Conservation (phyloP, 2,797 vertebrate genomes). For the Melanotaenia pygmaea region DNA sequence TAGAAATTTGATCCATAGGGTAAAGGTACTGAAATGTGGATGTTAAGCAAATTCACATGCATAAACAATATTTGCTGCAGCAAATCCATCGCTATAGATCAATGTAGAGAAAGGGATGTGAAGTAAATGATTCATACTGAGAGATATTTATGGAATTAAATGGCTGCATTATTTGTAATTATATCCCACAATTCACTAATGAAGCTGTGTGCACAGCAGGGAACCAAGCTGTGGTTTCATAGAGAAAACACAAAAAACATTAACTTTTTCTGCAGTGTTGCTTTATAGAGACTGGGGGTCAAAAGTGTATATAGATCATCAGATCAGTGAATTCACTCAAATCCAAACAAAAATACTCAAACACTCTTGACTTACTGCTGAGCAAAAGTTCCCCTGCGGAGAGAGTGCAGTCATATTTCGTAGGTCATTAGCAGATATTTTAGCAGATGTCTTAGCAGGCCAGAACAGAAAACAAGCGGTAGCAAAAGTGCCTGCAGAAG, state of each 20-base stretch:
- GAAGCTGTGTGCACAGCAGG: background rate
- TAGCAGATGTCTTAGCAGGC: constrained; percentile 54
- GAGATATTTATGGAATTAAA: background rate
- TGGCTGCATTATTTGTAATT: background rate
- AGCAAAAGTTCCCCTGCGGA: constrained; percentile 22
- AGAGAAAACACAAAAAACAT: background rate
- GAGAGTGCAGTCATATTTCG: constrained; percentile 33
- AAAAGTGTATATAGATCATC: background rate
- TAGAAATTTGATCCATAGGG: constrained; percentile 13
- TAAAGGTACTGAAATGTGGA: constrained; percentile 25
- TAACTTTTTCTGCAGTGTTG: background rate
- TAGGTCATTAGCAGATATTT: constrained; percentile 68
- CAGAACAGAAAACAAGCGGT: constrained; percentile 30
- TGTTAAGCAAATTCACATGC: constrained; percentile 4
- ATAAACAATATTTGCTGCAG: constrained; percentile 1
- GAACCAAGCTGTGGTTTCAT: background rate
- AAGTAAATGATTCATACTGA: background rate
- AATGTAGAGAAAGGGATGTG: background rate
- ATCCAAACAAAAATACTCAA: background rate
- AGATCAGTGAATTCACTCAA: background rate
- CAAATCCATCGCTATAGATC: background rate
- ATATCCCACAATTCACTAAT: background rate
- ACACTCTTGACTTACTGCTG: background rate
- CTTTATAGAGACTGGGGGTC: background rate
- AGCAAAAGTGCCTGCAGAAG: constrained; percentile 22